These are phyloP conservation scores for Diadromus collaris DNA, from an alignment of 2,888 invertebrate genomes.

Conservation along the genomic window DNA sequence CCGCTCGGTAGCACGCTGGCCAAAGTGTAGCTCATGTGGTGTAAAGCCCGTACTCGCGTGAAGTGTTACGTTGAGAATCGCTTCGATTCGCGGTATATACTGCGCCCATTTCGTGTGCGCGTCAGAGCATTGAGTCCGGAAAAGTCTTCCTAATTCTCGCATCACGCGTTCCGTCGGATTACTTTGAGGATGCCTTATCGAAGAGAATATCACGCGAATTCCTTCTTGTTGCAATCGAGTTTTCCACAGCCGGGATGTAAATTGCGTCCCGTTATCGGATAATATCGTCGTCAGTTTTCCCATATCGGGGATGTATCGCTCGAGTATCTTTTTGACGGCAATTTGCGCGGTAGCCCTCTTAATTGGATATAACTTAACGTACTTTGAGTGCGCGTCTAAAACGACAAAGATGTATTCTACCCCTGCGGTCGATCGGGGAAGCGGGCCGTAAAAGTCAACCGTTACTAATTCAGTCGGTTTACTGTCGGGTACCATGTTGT, in stretches of 20 bases:
- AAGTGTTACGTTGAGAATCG: conserved; percentile 37
- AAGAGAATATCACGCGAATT: conserved; percentile 35
- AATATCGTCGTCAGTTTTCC: conserved; percentile 23
- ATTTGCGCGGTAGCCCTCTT: neutral
- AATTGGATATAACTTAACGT: conserved; percentile 20
- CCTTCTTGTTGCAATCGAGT: neutral
- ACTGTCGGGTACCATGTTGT: no score
- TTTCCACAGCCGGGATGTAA: no score
- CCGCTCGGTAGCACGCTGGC: conserved; percentile 2
- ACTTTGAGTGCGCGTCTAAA: conserved; percentile 37
- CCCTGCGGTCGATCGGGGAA: conserved; percentile 41
- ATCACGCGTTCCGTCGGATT: conserved; percentile 52
- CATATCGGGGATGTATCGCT: conserved; percentile 8
- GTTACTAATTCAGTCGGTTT: neutral
- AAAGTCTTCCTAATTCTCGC: conserved; percentile 50
- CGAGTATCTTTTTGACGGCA: conserved; percentile 26
- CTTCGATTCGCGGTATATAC: no score
- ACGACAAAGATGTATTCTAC: conserved; percentile 48
- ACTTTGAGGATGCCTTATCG: conserved; percentile 52
- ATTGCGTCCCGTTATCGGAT: conserved; percentile 16
- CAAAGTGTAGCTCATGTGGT: conserved; percentile 40
- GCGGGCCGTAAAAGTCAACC: conserved; percentile 58
- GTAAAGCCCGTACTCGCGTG: conserved; percentile 48
- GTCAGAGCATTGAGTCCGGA: conserved; percentile 43
- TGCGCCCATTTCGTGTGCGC: conserved; percentile 50